phyloP scores from a whole-genome alignment of 1,140 invertebrate genomes.

The Eumeta japonica region DNA sequence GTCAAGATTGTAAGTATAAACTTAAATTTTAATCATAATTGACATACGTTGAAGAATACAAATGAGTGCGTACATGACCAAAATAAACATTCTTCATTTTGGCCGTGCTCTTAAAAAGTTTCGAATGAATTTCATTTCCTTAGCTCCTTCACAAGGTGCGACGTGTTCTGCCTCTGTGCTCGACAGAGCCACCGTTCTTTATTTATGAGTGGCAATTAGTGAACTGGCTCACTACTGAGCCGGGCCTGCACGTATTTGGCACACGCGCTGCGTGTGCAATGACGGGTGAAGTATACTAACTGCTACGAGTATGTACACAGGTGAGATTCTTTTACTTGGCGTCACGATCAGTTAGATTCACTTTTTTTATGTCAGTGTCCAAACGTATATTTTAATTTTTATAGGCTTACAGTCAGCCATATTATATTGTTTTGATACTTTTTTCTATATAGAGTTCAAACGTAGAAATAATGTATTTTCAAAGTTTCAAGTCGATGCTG shows the following conservation, averaged over 20 bases:
- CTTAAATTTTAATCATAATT: too few relatives aligned
- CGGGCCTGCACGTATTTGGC: too few relatives aligned
- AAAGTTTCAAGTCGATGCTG: too few relatives aligned
- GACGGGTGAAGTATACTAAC: conserved; percentile 6
- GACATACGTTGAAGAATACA: too few relatives aligned
- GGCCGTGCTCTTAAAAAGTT: conserved; percentile 4
- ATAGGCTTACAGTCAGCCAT: conserved; percentile 3
- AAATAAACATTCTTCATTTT: too few relatives aligned
- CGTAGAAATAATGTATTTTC: too few relatives aligned
- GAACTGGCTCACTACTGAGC: conserved; percentile 10
- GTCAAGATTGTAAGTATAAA: too few relatives aligned
- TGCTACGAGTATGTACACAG: conserved; percentile 5
- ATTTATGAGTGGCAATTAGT: conserved; percentile 17
- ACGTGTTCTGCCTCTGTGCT: conserved; percentile 40
- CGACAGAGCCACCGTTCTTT: conserved; percentile 29
- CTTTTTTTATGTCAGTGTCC: conserved; percentile 2
- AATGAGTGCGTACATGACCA: too few relatives aligned
- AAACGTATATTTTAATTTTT: not conserved
- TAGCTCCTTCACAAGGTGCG: conserved; percentile 18
- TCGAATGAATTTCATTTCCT: conserved; percentile 19
- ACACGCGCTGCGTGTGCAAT: conserved; percentile 5
- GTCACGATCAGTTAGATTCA: not conserved
- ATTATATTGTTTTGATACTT: conserved; percentile 2
- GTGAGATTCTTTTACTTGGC: conserved; percentile 3
- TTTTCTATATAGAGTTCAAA: too few relatives aligned